Evolutionary conservation across 2,888 invertebrate species (phyloP), one percentile per base, ranked within the genome.

Genomic region (Nowickia ferox): DNA sequence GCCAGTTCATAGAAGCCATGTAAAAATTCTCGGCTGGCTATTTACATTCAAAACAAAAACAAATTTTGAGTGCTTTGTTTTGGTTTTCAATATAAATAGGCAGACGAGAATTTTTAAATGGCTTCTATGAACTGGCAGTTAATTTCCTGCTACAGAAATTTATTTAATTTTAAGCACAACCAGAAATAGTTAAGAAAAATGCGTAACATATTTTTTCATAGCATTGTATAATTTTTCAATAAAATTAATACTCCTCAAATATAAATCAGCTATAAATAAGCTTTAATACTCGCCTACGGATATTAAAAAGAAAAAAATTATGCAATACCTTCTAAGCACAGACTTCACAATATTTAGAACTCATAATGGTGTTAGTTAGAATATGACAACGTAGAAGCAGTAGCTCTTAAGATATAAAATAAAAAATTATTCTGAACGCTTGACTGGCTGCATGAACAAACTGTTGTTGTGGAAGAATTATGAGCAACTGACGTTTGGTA

Each of bases 401-500:
- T 42, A 19, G 15, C 42, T 9, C 15, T 9, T n/a, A 44, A 9
- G 1, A 19, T 51, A 68, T 10, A 30, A 22, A 46, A 46, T 46
- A n/a, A n/a, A n/a, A n/a, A n/a, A n/a, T n/a, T n/a, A 46, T 1
- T 11, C n/a, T 11, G 9, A 46, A 65, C n/a, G 17, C n/a, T 51
- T 53, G 15, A 15, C 53, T 53, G 42, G 19, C 42, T 53, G 40
- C 9, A 40, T 55, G n/a, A 15, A 44, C 10, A 30, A 30, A 30
- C 55, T 69, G 19, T 48, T 61, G 44, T 13, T 57, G 11, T 65
- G 48, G 59, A 30, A 72, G 13, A 65, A 77, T 65, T 71, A 55
- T 71, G 63, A 84, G 75, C 78, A 84, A 74, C 74, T 84, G 84
- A 61, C 63, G 42, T 69, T 74, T 42, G 63, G 11, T 30, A 61